Percentiles rank a stretch among this genome's conserved stretches.
phyloP scores from a whole-genome alignment of 2,888 invertebrate species.

The Pristionchus entomophagus region DNA sequence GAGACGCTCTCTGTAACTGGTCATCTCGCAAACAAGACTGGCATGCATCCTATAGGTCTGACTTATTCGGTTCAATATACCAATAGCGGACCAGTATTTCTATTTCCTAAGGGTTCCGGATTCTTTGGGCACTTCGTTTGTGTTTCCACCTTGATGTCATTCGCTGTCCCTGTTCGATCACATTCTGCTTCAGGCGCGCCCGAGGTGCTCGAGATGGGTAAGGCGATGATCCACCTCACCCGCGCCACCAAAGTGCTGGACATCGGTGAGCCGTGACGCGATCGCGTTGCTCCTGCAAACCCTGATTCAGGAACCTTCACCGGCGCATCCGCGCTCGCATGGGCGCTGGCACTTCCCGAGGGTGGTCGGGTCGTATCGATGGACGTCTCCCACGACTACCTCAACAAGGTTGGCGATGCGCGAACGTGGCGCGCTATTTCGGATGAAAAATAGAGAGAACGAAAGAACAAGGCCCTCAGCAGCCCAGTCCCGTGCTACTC shows the following conservation, averaged over 20 bases:
- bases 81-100: background rate
- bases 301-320: constrained; percentile 73
- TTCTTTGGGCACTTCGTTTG: too few relatives aligned
- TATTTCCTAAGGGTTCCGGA: too few relatives aligned
- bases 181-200: constrained; percentile 56
- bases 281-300: background rate
- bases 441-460: background rate
- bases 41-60: too few relatives aligned
- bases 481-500: too few relatives aligned
- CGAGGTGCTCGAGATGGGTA: constrained; percentile 57
- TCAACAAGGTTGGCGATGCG: constrained; percentile 49
- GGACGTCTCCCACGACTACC: constrained; percentile 70
- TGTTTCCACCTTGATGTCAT: too few relatives aligned
- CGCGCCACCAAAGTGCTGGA: constrained; percentile 51
- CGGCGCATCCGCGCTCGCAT: constrained; percentile 76
- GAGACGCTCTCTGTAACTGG: background rate
- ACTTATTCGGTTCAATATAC: too few relatives aligned
- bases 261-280: constrained; percentile 48
- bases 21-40: background rate
- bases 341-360: constrained; percentile 76
- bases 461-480: background rate
- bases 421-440: too few relatives aligned
- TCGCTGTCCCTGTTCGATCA: too few relatives aligned
- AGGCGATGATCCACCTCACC: constrained; percentile 53
- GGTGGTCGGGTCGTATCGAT: constrained; percentile 76